phyloP scores from a whole-genome alignment of 2,113 vertebrate species.

The Pseudonaja textilis region DNA sequence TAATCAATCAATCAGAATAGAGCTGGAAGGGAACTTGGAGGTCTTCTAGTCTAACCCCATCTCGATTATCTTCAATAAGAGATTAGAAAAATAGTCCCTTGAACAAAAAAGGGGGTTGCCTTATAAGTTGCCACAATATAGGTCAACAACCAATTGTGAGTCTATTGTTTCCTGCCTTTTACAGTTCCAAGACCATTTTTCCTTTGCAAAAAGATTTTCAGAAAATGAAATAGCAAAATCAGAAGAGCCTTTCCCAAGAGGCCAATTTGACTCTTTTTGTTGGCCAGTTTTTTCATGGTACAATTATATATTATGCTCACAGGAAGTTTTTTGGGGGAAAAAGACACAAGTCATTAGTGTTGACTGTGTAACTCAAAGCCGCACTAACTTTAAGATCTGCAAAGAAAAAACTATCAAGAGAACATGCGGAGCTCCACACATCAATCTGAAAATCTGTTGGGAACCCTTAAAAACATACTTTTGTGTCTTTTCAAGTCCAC shows the following conservation, averaged over 20 bases:
- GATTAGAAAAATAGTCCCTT: neutral
- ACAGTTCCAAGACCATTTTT: neutral
- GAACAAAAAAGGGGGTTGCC: neutral
- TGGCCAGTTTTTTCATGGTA: accelerated
- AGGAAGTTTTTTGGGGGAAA: neutral
- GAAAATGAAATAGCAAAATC: neutral
- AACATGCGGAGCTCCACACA: constrained; percentile 3
- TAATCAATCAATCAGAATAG: neutral
- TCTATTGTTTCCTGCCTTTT: neutral
- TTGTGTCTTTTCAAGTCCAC: constrained; percentile 15
- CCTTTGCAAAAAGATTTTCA: neutral
- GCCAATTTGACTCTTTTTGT: accelerated
- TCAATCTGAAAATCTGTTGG: constrained; percentile 28
- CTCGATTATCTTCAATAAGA: neutral
- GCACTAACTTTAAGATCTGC: neutral
- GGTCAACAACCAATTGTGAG: neutral
- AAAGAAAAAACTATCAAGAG: constrained; percentile 18
- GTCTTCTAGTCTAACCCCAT: neutral
- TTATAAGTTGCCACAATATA: neutral
- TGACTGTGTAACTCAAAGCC: neutral
- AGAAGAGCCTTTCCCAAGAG: neutral
- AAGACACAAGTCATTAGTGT: neutral
- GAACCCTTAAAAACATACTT: constrained; percentile 22
- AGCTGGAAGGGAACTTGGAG: too few species aligned
- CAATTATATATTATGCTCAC: accelerated